These are phyloP conservation scores for Drepana falcataria DNA, from an alignment of 2,888 invertebrate genomes.

Conservation along the genomic window DNA sequence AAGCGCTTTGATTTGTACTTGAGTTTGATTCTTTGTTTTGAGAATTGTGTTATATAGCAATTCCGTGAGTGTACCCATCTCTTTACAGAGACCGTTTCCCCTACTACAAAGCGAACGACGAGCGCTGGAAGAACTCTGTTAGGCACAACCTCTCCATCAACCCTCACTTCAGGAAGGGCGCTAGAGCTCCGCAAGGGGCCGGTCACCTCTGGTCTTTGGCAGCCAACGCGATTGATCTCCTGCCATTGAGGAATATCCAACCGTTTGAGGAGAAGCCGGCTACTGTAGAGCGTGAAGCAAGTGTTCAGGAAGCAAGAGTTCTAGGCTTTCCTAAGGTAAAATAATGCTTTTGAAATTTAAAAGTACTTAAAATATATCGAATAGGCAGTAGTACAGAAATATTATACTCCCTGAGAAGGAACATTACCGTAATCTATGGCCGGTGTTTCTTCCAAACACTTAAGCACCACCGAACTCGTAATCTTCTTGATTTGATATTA, in stretches of 20 bases:
- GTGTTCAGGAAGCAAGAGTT: conserved; percentile 34
- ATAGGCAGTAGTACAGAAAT: too few relatives aligned
- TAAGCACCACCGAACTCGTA: too few relatives aligned
- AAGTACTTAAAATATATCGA: neutral
- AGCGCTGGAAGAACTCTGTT: conserved; percentile 95
- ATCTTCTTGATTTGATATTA: too few relatives aligned
- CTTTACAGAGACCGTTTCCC: conserved; percentile 88
- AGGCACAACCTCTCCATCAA: conserved; percentile 94
- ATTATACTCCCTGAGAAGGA: too few relatives aligned
- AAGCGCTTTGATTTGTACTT: too few relatives aligned
- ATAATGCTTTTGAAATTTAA: neutral
- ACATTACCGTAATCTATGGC: too few relatives aligned
- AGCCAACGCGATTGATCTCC: conserved; percentile 71
- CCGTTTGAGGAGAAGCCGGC: conserved; percentile 38
- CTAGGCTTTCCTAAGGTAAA: conserved; percentile 63
- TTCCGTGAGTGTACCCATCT: too few relatives aligned
- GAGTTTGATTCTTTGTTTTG: too few relatives aligned
- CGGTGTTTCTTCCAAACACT: too few relatives aligned
- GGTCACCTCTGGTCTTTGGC: conserved; percentile 94
- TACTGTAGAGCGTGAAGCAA: conserved; percentile 21
- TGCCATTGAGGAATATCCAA: conserved; percentile 47
- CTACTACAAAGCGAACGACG: conserved; percentile 92
- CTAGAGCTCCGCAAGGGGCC: conserved; percentile 91
- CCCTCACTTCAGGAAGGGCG: conserved; percentile 92
- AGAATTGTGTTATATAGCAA: too few relatives aligned